These are phyloP conservation scores for Paratilapia polleni DNA, from an alignment of 2,113 vertebrate genomes.

Conservation along the genomic window DNA sequence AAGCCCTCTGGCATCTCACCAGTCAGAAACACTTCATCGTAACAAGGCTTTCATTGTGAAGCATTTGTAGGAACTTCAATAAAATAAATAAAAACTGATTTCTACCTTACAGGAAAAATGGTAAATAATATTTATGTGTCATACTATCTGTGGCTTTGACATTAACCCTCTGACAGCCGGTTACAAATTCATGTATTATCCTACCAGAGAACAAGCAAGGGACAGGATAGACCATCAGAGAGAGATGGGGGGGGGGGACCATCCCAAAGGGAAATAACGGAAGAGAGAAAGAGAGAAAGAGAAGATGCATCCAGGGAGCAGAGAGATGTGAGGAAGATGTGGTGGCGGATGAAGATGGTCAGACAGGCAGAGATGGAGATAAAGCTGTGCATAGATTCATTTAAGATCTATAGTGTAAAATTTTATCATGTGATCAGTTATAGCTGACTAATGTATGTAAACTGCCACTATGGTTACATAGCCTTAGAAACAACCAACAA, in stretches of 20 bases:
- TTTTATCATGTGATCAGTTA: background rate
- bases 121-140: background rate
- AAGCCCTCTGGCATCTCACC: too few species aligned
- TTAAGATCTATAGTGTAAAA: background rate
- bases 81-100: too few species aligned
- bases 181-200: background rate
- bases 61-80: too few species aligned
- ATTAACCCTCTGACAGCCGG: background rate
- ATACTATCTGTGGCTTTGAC: background rate
- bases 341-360: background rate
- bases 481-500: background rate
- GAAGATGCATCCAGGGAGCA: background rate
- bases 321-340: background rate
- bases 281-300: too few species aligned
- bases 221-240: too few species aligned
- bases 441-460: too few species aligned
- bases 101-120: too few species aligned
- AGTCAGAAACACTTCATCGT: too few species aligned
- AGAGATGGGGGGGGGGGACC: background rate
- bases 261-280: background rate
- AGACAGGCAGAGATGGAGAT: background rate
- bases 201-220: background rate
- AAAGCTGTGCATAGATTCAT: accelerated
- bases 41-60: too few species aligned
- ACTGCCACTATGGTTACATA: too few species aligned